Evolutionary conservation across 2,113 vertebrate species (phyloP).

Genomic region (rat (Rattus norvegicus)): GRCr8 NC_086029.1:74038001-74038500

Average conservation of each 20-base stretch:
- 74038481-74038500: background rate
- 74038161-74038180: too few species aligned
- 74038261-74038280: background rate
- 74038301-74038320: too few species aligned
- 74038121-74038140: accelerated
- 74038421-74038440: background rate
- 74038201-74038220: too few species aligned
- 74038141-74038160: background rate
- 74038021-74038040: too few species aligned
- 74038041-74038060: background rate
- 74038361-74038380: background rate
- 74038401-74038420: background rate
- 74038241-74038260: background rate
- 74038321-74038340: background rate
- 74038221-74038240: too few species aligned
- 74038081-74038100: background rate
- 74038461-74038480: too few species aligned
- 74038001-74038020: too few species aligned
- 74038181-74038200: background rate
- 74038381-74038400: background rate
- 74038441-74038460: background rate
- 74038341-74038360: background rate
- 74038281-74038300: background rate
- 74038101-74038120: background rate
- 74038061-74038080: background rate